phyloP scores from a whole-genome alignment of 2,113 vertebrate species.

The Strix aluco region DNA sequence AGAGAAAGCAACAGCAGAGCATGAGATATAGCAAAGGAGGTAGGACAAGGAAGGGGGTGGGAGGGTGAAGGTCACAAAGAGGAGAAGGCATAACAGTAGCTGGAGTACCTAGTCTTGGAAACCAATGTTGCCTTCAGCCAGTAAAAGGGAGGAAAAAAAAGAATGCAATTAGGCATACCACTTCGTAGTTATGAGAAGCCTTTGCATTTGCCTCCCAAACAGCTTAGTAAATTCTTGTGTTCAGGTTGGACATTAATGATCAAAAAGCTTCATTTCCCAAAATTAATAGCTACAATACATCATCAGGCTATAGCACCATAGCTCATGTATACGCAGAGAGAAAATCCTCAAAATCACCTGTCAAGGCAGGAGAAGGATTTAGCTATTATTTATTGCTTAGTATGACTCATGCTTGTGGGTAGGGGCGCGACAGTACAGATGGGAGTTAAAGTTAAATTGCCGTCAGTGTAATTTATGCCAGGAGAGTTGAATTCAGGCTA shows the following conservation, averaged over 20 bases:
- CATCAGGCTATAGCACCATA: neutral
- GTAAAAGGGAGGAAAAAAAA: neutral
- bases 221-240: neutral
- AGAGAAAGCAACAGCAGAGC: neutral
- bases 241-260: neutral
- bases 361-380: neutral
- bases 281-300: constrained; percentile 37
- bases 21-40: neutral
- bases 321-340: neutral
- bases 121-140: neutral
- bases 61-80: neutral
- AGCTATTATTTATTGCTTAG: constrained; percentile 35
- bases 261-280: neutral
- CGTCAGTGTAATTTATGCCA: neutral
- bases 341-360: constrained; percentile 33
- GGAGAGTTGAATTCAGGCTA: constrained; percentile 45
- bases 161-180: neutral
- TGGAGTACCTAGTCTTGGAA: neutral
- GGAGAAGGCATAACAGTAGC: neutral
- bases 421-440: neutral
- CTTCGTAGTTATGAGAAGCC: neutral
- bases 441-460: constrained; percentile 35
- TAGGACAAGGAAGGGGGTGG: neutral
- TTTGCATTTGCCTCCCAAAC: neutral
- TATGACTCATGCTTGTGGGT: constrained; percentile 37